Evolutionary conservation across 1,140 invertebrate genomes (phyloP).

Genomic region (Scaptomyza montana): DNA sequence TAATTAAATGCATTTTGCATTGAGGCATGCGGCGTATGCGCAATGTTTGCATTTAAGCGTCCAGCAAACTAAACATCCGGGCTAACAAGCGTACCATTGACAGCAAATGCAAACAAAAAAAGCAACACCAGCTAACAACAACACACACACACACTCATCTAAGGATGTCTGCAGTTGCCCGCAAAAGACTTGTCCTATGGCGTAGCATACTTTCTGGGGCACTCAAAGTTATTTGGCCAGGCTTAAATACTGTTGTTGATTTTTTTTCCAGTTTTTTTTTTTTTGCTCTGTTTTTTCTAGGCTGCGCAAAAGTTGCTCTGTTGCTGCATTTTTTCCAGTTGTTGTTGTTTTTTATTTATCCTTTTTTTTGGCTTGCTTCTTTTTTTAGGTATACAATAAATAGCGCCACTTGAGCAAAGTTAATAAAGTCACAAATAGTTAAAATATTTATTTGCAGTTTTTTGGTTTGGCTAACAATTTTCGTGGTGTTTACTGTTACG

Average conservation of each 20-base stretch:
- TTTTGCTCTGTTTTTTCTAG: conserved; percentile 3
- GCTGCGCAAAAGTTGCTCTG: conserved; percentile 24
- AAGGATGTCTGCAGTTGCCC: conserved; percentile 22
- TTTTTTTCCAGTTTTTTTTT: background rate
- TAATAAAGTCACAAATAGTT: conserved; percentile 82
- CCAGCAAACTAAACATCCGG: conserved; percentile 43
- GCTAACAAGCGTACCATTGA: conserved; percentile 38
- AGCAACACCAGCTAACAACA: conserved; percentile 7
- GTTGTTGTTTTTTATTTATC: background rate
- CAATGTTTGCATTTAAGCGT: conserved; percentile 41
- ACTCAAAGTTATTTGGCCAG: conserved; percentile 47
- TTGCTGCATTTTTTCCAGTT: conserved; percentile 31
- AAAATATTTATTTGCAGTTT: conserved; percentile 80
- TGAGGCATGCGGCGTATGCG: conserved; percentile 33
- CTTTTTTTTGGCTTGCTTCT: background rate
- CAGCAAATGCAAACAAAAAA: background rate
- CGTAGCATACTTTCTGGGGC: conserved; percentile 10
- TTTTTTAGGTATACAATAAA: conserved; percentile 68
- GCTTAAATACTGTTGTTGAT: conserved; percentile 59
- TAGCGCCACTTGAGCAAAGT: conserved; percentile 79
- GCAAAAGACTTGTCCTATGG: conserved; percentile 42
- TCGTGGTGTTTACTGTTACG: conserved; percentile 19
- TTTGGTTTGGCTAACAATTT: conserved; percentile 72
- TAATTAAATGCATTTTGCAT: conserved; percentile 43
- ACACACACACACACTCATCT: conserved; percentile 8